Evolutionary conservation across 35 echinoderm and acorn worm species (phyloP), one percentile per base, ranked within the genome.

Genomic region (Apostichopus californicus): DNA sequence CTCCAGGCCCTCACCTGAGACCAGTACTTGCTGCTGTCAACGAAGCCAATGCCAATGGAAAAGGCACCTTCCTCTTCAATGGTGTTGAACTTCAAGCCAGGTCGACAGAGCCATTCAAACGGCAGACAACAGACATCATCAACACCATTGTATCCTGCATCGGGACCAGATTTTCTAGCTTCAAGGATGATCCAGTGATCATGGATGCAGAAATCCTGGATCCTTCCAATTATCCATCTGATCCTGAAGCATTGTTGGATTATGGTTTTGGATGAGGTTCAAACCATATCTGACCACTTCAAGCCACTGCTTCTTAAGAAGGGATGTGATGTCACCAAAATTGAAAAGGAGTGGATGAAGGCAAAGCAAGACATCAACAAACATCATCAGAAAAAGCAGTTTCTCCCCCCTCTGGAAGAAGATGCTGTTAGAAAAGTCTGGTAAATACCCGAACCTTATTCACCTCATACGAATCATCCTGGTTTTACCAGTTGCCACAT

Each of bases 401-500:
- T 83, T 85, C 4, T 73, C 22, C 15, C 79, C 14, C 57, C 86
- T 25, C 56, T 93, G 92, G 92, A 22, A 87, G 46, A 57, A 55
- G 8, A 88, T 93, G 25, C 10, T 93, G 20, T 57, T 5, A 17
- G 23, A 73, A 9, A 92, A 94, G 28, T 66, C 25, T 17, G 17
- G 1, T 18, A 72, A 56, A 5, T 95, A 80, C 54, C 81, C 79
- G 0, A 92, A 92, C 15, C 24, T 25, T 25, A 25, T 25, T 25
- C 24, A 25, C 24, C 24, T 25, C 24, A 25, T 25, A 25, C 24
- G 59, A 8, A 95, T 95, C 25, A 26, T 92, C 3, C 46, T 92
- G 72, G 94, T 95, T 8, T 79, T 75, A 8, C 94, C 94, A 26
- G 57, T 92, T 11, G 83, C 90, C 14, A 92, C 94, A 52, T 63